phyloP scores from a whole-genome alignment of 2,888 invertebrate species.

The Eupithecia insigniata region DNA sequence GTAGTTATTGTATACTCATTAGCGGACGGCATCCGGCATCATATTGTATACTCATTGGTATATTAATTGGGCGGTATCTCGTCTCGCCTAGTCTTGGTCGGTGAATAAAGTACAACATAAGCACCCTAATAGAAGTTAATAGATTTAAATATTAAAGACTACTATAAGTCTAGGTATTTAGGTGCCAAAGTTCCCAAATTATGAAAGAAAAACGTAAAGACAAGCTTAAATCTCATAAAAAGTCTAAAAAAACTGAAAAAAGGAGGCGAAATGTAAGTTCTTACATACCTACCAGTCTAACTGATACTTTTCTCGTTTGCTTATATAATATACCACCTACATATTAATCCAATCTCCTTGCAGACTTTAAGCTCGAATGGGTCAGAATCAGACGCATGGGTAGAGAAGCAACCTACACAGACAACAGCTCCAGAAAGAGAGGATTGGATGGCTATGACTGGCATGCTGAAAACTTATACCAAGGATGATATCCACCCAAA shows the following conservation, averaged over 20 bases:
- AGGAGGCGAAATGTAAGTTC: conserved; percentile 57
- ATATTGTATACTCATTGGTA: too few species aligned
- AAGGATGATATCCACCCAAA: conserved; percentile 78
- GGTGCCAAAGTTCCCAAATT: background rate
- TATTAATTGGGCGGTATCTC: too few species aligned
- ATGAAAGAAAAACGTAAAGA: conserved; percentile 66
- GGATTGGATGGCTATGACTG: conserved; percentile 91
- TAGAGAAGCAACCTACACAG: conserved; percentile 77
- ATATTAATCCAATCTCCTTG: conserved; percentile 21
- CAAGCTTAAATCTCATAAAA: conserved; percentile 63
- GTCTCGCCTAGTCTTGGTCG: too few species aligned
- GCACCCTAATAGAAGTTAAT: too few species aligned
- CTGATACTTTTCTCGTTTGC: background rate
- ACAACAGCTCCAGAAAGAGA: conserved; percentile 80
- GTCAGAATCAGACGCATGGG: conserved; percentile 84
- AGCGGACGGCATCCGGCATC: too few species aligned
- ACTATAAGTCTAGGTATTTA: too few species aligned
- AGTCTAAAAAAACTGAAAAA: conserved; percentile 55
- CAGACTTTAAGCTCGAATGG: conserved; percentile 67
- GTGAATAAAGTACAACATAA: too few species aligned
- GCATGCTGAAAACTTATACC: conserved; percentile 75
- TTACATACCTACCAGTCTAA: background rate
- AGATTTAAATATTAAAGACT: too few species aligned
- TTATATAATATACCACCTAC: background rate
- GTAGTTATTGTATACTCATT: too few species aligned